Percentiles rank a stretch among this genome's conserved stretches.
Conservation (phyloP, 2,797 vertebrate species). For the Fistularia commersonii region DNA sequence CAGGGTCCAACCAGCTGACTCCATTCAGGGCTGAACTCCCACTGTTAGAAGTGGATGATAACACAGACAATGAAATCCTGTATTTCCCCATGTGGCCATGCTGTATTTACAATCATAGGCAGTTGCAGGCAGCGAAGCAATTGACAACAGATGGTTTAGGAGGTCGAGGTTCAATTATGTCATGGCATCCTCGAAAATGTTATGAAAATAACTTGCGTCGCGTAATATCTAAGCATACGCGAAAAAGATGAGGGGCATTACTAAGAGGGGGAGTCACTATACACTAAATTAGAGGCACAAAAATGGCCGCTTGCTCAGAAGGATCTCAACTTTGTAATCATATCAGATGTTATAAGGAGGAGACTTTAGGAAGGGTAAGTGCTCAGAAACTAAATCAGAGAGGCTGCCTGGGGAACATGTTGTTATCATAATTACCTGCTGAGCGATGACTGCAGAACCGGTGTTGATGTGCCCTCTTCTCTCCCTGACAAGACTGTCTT, state of each 20-base stretch:
- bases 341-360: slow-evolving; percentile 64
- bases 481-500: slow-evolving; percentile 39
- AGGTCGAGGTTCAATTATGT: slow-evolving; percentile 46
- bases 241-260: slow-evolving; percentile 29
- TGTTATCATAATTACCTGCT: slow-evolving; percentile 74
- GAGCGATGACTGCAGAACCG: slow-evolving; percentile 59
- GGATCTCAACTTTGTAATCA: slow-evolving; percentile 71
- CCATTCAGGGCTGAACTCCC: slow-evolving; percentile 51
- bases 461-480: slow-evolving; percentile 57
- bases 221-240: slow-evolving; percentile 28
- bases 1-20: slow-evolving; percentile 56
- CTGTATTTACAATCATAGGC: slow-evolving; percentile 46
- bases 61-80: slow-evolving; percentile 56
- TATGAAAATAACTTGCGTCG: slow-evolving; percentile 23
- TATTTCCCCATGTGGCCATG: slow-evolving; percentile 34
- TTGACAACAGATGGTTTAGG: slow-evolving; percentile 36
- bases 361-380: slow-evolving; percentile 67
- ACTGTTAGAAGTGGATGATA: slow-evolving; percentile 54
- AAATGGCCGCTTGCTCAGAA: slow-evolving; percentile 60
- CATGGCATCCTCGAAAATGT: slow-evolving; percentile 34
- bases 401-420: slow-evolving; percentile 58
- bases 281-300: slow-evolving; percentile 53
- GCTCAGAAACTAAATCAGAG: slow-evolving; percentile 67
- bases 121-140: slow-evolving; percentile 37
- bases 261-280: slow-evolving; percentile 45